phyloP scores from a whole-genome alignment of 2,797 vertebrate species.

The Bradypodion pumilum region DNA sequence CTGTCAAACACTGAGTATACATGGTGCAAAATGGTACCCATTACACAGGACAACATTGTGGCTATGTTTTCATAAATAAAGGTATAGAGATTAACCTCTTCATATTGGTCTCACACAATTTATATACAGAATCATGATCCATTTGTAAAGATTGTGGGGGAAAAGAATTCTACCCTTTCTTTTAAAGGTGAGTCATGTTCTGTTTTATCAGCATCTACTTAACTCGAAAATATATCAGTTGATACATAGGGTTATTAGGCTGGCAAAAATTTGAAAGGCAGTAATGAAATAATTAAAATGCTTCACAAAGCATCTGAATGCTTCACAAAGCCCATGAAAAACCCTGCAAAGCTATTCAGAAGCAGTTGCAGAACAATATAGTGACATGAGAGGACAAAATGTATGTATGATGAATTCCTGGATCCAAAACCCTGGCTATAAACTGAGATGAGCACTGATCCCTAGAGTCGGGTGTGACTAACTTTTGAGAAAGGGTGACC shows the following conservation, averaged over 20 bases:
- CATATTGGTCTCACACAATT: too few species aligned
- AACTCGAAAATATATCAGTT: neutral
- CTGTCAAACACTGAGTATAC: neutral
- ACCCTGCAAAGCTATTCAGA: neutral
- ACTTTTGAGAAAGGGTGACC: too few species aligned
- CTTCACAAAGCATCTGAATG: too few species aligned
- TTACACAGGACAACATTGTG: neutral
- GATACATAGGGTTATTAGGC: neutral
- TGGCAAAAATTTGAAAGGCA: neutral
- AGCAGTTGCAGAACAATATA: neutral
- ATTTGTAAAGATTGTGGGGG: neutral
- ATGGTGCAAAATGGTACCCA: neutral
- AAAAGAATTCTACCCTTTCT: neutral
- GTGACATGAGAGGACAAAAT: neutral
- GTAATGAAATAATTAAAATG: neutral
- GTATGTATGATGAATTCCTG: neutral
- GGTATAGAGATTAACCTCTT: neutral
- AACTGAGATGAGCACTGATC: too few species aligned
- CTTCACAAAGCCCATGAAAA: neutral
- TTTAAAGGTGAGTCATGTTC: neutral
- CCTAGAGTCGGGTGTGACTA: too few species aligned
- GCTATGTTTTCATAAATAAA: neutral
- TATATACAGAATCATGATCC: neutral
- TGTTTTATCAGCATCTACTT: neutral
- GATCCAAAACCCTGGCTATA: neutral